Evolutionary conservation across 1,140 invertebrate species (phyloP).

Genomic region (Nixonia krombeini): DNA sequence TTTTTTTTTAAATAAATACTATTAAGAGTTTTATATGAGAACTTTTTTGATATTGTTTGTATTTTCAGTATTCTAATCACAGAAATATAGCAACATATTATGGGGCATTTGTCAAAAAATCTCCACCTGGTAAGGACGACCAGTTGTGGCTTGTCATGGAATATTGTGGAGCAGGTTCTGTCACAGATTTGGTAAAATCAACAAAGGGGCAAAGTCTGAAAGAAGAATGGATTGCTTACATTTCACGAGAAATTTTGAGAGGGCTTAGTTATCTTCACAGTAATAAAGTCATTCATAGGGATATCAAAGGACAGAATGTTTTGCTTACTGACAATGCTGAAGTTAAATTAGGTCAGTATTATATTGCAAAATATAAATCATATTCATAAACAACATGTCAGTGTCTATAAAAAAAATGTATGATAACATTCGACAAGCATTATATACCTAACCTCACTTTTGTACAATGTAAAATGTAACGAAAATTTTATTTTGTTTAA

Average conservation of each 20-base stretch:
- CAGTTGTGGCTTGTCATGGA: slow-evolving; percentile 99
- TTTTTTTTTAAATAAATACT: neutral
- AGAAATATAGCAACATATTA: slow-evolving; percentile 99
- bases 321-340: slow-evolving; percentile 99
- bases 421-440: no score
- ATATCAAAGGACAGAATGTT: slow-evolving; percentile 99
- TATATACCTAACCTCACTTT: no score
- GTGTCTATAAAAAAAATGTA: no score
- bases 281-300: slow-evolving; percentile 99
- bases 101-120: slow-evolving; percentile 99
- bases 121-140: slow-evolving; percentile 98
- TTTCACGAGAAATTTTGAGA: slow-evolving; percentile 96
- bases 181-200: slow-evolving; percentile 99
- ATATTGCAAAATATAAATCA: slow-evolving; percentile 1
- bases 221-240: slow-evolving; percentile 99
- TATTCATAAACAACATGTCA: neutral
- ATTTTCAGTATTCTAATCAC: slow-evolving; percentile 93
- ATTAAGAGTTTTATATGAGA: neutral
- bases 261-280: slow-evolving; percentile 97
- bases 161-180: slow-evolving; percentile 99
- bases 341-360: slow-evolving; percentile 89
- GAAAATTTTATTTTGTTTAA: slow-evolving; percentile 32
- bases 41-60: slow-evolving; percentile 14
- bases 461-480: no score
- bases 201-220: slow-evolving; percentile 98